Evolutionary conservation across 2,888 invertebrate genomes (phyloP).

Genomic region (Allacma fusca): DNA sequence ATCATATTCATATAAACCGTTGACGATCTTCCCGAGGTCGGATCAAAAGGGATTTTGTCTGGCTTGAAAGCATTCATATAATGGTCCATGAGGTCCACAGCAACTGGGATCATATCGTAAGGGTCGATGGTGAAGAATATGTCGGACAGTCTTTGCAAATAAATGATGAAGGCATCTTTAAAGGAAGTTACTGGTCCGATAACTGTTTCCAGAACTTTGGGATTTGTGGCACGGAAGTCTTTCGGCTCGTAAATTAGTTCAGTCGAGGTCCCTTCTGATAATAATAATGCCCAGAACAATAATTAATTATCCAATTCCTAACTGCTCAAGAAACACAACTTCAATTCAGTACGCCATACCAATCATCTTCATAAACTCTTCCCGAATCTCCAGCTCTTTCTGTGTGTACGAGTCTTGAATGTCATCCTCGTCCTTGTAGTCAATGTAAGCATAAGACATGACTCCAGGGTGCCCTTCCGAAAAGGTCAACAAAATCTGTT

Average conservation of each 20-base stretch:
- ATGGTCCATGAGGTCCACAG: slow-evolving; percentile 28
- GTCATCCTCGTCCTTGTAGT: slow-evolving; percentile 20
- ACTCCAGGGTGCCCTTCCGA: too few relatives aligned
- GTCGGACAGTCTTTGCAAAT: background rate
- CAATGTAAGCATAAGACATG: slow-evolving; percentile 18
- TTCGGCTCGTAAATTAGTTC: slow-evolving; percentile 26
- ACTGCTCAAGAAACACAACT: too few relatives aligned
- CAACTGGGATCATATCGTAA: slow-evolving; percentile 4
- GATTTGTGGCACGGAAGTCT: background rate
- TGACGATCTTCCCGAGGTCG: slow-evolving; percentile 20
- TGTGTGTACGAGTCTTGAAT: background rate
- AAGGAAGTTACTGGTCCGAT: background rate
- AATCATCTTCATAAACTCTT: slow-evolving; percentile 1
- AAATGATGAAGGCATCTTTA: background rate
- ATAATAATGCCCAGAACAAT: background rate
- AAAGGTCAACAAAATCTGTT: too few relatives aligned
- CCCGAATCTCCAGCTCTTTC: slow-evolving; percentile 13
- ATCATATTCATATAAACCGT: slow-evolving; percentile 14
- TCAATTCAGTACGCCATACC: too few relatives aligned
- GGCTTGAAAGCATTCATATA: slow-evolving; percentile 6
- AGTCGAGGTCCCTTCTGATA: background rate
- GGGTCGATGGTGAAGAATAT: slow-evolving; percentile 34
- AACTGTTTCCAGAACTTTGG: background rate
- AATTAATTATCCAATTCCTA: too few relatives aligned
- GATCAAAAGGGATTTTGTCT: slow-evolving; percentile 17